Percentiles rank a stretch among this genome's conserved stretches.
phyloP scores from a whole-genome alignment of 2,113 vertebrate species.

The Ceyx melanurus region DNA sequence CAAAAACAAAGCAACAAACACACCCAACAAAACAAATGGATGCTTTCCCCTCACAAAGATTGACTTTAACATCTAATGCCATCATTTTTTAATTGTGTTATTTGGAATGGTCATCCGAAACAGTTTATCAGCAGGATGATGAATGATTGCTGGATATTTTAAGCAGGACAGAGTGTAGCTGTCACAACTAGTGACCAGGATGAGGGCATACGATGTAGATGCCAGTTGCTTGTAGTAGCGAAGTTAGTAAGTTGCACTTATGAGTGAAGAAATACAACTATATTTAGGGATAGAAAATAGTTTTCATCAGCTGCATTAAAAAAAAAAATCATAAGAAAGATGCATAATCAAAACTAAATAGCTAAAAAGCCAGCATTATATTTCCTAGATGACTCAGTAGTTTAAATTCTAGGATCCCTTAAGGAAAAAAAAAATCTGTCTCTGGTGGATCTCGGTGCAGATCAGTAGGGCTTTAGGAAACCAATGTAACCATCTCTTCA shows the following conservation, averaged over 20 bases:
- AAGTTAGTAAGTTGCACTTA: neutral
- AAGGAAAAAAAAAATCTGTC: neutral
- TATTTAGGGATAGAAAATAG: neutral
- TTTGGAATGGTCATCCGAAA: neutral
- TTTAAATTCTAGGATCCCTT: neutral
- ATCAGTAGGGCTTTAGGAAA: neutral
- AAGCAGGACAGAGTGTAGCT: neutral
- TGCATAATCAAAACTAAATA: neutral
- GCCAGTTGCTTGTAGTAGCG: neutral
- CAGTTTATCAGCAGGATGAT: neutral
- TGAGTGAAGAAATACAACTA: neutral
- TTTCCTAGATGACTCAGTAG: neutral
- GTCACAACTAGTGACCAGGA: neutral
- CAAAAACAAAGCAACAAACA: neutral
- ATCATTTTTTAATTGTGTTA: fast-evolving
- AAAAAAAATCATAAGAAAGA: neutral
- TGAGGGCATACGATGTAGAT: neutral
- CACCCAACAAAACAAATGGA: neutral
- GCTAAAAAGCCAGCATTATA: neutral
- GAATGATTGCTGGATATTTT: neutral
- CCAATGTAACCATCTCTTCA: neutral
- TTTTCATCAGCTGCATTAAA: neutral
- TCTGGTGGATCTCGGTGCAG: neutral
- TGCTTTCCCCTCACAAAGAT: neutral
- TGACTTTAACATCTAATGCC: neutral